phyloP scores from a whole-genome alignment of 2,113 vertebrate genomes.

The Elgaria multicarinata region DNA sequence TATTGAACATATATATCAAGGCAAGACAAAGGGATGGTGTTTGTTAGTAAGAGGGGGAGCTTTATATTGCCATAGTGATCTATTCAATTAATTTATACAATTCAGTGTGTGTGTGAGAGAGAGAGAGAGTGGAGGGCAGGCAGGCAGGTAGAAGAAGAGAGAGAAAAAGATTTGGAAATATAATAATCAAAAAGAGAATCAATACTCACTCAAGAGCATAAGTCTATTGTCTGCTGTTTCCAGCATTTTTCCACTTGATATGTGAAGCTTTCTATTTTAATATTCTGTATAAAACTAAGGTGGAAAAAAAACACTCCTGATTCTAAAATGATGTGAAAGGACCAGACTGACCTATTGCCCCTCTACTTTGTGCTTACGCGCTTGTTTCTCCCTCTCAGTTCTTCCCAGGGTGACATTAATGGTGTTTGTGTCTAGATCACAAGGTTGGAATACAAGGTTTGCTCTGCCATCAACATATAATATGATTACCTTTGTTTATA shows the following conservation, averaged over 20 bases:
- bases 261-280: conserved; percentile 31
- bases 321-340: conserved; percentile 32
- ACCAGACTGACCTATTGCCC: conserved; percentile 4
- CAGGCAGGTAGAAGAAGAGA: background rate
- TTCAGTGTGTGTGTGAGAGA: background rate
- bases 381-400: background rate
- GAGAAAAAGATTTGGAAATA: conserved; percentile 16
- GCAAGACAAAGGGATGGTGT: conserved; percentile 9
- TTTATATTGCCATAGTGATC: conserved; percentile 8
- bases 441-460: background rate
- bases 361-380: background rate
- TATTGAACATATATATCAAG: conserved; percentile 40
- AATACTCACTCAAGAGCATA: background rate
- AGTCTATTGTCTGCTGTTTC: background rate
- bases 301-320: conserved; percentile 40
- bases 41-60: conserved; percentile 35
- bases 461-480: background rate
- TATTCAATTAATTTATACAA: conserved; percentile 50
- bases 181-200: conserved; percentile 22
- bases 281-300: conserved; percentile 54
- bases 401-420: background rate
- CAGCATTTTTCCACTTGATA: conserved; percentile 14
- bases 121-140: background rate
- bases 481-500: background rate
- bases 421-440: background rate